Evolutionary conservation across 2,797 vertebrate genomes (phyloP), one percentile per base, ranked within the genome.

Genomic region (Pempheris klunzingeri): DNA sequence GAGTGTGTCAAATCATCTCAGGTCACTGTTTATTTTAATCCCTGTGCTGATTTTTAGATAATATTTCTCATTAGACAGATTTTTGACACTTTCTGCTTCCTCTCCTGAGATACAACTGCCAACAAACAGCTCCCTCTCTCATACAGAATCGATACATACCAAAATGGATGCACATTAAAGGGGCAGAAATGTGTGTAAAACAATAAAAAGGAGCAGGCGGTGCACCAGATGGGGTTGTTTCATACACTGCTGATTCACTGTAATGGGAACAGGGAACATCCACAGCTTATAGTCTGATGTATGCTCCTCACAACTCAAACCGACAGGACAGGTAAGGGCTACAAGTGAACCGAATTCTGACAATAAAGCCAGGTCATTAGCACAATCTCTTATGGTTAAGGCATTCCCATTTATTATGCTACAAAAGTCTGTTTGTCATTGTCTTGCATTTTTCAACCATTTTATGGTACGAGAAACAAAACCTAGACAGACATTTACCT

Each of bases 211-310:
- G 59, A 79, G 57, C 73, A 78, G 67, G 78, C 69, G 30, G 71
- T 9, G 62, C 47, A 58, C 83, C 87, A 90, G 87, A 88, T 92
- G 84, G 81, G 72, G 74, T 74, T 86, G 58, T 81, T 93, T 89
- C 77, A 87, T 83, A 87, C 74, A 34, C 75, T 87, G 72, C 85
- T 83, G 85, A 77, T 89, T 86, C 88, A 78, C 81, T 34, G 71
- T 71, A 84, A 91, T 90, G 68, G 80, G 60, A 88, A 83, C 50
- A 65, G 52, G 77, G 66, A 79, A 67, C 39, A 81, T 82, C 77
- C 71, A 44, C 50, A 53, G 78, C 77, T 89, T 78, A 66, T 39
- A 82, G 58, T 49, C 70, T 93, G 93, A 93, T 90, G 66, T 80
- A 93, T 93, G 85, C 71, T 60, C 67, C 64, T 72, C 49, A 66